phyloP scores from a whole-genome alignment of 2,888 invertebrate genomes.

The Rotaria magnacalcarata region DNA sequence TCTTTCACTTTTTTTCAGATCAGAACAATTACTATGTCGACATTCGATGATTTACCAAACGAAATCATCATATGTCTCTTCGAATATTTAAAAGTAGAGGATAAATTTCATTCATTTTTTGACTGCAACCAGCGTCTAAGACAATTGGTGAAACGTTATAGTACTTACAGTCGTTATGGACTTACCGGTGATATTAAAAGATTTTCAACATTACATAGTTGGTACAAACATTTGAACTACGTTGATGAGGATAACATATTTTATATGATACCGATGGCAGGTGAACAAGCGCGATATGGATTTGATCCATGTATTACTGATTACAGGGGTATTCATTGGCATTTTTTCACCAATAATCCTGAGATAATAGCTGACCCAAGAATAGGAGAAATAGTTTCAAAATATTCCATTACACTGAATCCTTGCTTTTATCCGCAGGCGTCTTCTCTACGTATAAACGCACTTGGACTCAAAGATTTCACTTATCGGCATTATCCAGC shows the following conservation, averaged over 20 bases:
- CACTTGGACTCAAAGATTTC: neutral
- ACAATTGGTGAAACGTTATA: neutral
- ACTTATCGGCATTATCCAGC: neutral
- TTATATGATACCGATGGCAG: neutral
- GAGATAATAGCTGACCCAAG: neutral
- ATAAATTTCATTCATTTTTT: constrained; percentile 18
- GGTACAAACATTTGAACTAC: neutral
- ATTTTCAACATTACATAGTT: constrained; percentile 17
- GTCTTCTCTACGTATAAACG: no score
- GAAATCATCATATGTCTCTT: neutral
- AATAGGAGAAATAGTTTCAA: neutral
- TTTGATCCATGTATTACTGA: neutral
- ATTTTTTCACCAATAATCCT: neutral
- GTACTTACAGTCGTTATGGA: neutral
- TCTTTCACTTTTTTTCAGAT: no score
- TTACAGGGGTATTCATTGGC: neutral
- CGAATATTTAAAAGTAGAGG: neutral
- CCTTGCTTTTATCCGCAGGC: neutral
- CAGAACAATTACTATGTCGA: no score
- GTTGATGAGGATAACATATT: neutral
- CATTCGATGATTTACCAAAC: neutral
- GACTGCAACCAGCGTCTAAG: neutral
- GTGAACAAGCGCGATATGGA: neutral
- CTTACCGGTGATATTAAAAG: neutral
- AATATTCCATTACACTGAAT: neutral